Evolutionary conservation across 2,888 invertebrate genomes (phyloP), one percentile per base, ranked within the genome.

Genomic region (Drosophila bunnanda): DNA sequence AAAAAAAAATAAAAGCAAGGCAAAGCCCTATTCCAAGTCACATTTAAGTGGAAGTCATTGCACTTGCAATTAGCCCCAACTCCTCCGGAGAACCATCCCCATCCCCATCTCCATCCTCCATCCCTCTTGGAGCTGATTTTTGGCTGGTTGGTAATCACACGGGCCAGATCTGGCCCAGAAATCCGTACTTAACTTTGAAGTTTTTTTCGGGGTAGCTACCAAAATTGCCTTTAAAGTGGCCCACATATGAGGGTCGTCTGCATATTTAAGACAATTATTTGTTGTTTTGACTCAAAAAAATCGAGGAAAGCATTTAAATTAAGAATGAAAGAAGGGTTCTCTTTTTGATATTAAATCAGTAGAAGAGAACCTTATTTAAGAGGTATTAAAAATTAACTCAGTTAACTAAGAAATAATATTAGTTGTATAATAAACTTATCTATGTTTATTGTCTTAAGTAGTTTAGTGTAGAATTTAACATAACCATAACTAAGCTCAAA

Each of bases 11-110:
- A 22, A 20, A 25, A 25, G 25, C 25, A 25, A 25, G n/a, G n/a
- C n/a, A n/a, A n/a, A 30, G 8, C 54, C 17, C 57, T 20, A 20
- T 28, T 17, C 30, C 39, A 30, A 34, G 44, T 62, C 28, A 44
- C 68, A 84, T 87, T 87, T 79, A 62, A 80, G 81, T 82, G 61
- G 73, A 78, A 76, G 88, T 82, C 82, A 78, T 88, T 82, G 82
- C 88, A 82, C 82, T 88, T 78, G 72, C 75, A 66, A 66, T 66
- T 66, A 66, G 66, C 58, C 44, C 38, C 57, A 44, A 36, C 55
- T 53, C 20, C 32, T 25, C 10, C 52, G 9, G 15, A 15, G 32
- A 20, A 6, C 25, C 25, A 48, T 20, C 22, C 34, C 30, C 17
- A 39, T 39, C 4, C 1, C 39, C 39, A 39, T 10, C 25, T 2